Conservation (phyloP, 2,888 invertebrate genomes). For the Callyntrura guangdongensis region DNA sequence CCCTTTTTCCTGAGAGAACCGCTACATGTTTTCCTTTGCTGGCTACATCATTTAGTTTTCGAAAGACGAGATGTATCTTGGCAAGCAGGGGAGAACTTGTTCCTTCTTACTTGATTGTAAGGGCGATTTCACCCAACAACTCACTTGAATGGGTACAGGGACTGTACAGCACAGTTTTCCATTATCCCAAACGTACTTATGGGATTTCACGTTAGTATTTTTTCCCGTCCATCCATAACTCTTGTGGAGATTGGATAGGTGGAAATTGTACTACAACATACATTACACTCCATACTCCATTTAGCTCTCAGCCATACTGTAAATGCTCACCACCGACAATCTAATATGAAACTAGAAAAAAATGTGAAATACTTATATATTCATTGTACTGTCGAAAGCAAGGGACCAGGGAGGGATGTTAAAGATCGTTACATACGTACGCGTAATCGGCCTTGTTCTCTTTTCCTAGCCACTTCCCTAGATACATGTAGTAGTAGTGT, state of each 20-base stretch:
- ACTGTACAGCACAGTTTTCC: constrained; percentile 14
- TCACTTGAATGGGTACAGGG: constrained; percentile 38
- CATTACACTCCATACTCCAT: constrained; percentile 20
- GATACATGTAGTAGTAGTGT: not conserved
- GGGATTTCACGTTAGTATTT: constrained; percentile 58
- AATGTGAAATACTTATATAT: not conserved
- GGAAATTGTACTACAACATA: constrained; percentile 38
- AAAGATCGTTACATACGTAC: constrained; percentile 50
- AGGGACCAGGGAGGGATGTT: constrained; percentile 14
- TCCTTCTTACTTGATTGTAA: constrained; percentile 20
- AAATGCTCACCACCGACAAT: not conserved
- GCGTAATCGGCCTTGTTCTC: constrained; percentile 49
- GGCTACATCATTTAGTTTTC: not conserved
- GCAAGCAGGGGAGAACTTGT: not conserved
- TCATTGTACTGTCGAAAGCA: not conserved
- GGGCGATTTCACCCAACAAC: not conserved
- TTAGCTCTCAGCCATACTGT: constrained; percentile 10
- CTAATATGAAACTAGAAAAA: too few relatives aligned
- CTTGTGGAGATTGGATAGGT: constrained; percentile 56
- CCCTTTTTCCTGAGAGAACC: not conserved
- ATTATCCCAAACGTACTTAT: constrained; percentile 62
- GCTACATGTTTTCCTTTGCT: not conserved
- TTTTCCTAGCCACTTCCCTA: too few relatives aligned
- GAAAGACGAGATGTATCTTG: not conserved
- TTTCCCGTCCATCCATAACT: constrained; percentile 54